phyloP scores from a whole-genome alignment of 2,797 vertebrate genomes.

The Anguilla pacifica region DNA sequence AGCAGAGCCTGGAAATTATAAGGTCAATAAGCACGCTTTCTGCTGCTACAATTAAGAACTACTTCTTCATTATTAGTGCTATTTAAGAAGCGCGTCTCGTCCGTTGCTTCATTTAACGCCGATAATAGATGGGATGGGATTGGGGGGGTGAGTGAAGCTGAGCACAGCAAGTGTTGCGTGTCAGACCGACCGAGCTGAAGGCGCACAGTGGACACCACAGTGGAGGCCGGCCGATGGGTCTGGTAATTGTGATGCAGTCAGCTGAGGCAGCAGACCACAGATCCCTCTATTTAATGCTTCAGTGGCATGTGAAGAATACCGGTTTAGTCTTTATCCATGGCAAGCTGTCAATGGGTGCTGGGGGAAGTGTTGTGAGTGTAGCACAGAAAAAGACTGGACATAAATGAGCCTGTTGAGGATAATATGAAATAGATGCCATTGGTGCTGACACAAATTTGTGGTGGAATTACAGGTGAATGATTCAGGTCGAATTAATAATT shows the following conservation, averaged over 20 bases:
- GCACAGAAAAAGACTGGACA: not conserved
- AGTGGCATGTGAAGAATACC: not conserved
- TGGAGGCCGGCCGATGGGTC: not conserved
- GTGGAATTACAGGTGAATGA: not conserved
- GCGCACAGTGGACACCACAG: not conserved
- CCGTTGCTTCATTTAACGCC: constrained; percentile 38
- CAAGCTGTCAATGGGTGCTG: not conserved
- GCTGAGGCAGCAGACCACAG: not conserved
- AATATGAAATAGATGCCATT: constrained; percentile 1
- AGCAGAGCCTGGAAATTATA: constrained; percentile 33
- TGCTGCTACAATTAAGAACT: constrained; percentile 40
- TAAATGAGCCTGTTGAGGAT: not conserved
- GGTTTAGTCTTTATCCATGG: not conserved
- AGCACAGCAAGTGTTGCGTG: constrained; percentile 37
- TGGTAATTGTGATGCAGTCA: constrained; percentile 18
- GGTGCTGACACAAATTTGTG: not conserved
- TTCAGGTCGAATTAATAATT: not conserved
- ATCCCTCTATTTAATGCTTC: not conserved
- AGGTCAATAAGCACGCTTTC: constrained; percentile 37
- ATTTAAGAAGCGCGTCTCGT: constrained; percentile 33
- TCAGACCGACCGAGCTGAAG: constrained; percentile 20
- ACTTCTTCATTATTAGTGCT: constrained; percentile 34
- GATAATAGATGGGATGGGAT: constrained; percentile 58
- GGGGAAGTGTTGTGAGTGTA: not conserved
- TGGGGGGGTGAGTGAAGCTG: constrained; percentile 26